Evolutionary conservation across 2,888 invertebrate genomes (phyloP), one percentile per base, ranked within the genome.

Genomic region (Sminthurinus aureus): DNA sequence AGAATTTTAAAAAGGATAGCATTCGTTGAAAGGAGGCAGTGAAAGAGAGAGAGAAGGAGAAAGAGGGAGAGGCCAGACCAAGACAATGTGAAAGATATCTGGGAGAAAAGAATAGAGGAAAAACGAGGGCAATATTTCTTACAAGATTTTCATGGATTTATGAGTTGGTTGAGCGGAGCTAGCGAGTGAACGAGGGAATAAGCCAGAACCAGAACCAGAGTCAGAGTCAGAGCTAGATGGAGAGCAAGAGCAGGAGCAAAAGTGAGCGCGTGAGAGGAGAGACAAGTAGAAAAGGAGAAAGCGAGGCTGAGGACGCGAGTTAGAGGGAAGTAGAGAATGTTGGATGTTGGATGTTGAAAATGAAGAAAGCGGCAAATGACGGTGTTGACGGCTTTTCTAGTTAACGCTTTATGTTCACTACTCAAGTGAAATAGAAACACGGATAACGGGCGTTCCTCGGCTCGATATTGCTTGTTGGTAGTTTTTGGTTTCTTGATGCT

Each of bases 321-420:
- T 38, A 6, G 3, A 4, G 26, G 74, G 12, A 74, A 22, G 20
- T 6, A 26, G 22, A 73, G 22, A 15, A 26, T 8, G 38, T n/a
- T 9, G 20, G 73, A 73, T 22, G 73, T 26, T 9, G 18, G 74
- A 74, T 26, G 50, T 38, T 26, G 38, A 74, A 74, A 38, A 38
- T 38, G 38, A 12, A 24, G 26, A 75, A 76, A 52, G 12, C 26
- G 52, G 52, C 51, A 52, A 76, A 76, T 76, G 76, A 76, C 76
- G 51, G 51, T 20, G 76, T 58, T 76, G 76, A 76, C 76, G 24
- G 76, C 76, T 76, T 76, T 22, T 51, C 76, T 76, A 20, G 51
- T 76, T 76, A 58, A 22, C 15, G 20, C 52, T 76, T 76, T 76
- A 76, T 76, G 51, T 52, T 50, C 76, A 52, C 51, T 51, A 11